Percentiles rank a stretch among this genome's conserved stretches.
These are phyloP conservation scores for Alauda arvensis DNA, from an alignment of 2,797 vertebrate genomes.

Conservation along the genomic window DNA sequence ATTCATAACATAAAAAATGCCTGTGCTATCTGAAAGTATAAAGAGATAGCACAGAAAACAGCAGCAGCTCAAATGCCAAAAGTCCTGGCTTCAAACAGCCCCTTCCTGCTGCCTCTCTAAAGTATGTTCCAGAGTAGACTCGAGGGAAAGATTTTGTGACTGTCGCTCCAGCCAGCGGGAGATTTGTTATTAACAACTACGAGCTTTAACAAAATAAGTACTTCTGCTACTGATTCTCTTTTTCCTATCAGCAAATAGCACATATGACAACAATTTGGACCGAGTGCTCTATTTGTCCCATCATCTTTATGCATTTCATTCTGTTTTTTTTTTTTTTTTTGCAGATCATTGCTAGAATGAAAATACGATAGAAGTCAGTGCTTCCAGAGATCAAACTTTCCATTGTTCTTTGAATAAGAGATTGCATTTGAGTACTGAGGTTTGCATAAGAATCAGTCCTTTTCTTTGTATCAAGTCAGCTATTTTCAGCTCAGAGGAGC, in stretches of 20 bases:
- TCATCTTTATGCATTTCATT: slow-evolving; percentile 28
- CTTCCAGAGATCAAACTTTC: slow-evolving; percentile 59
- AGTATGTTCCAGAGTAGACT: not conserved
- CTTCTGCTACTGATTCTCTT: not conserved
- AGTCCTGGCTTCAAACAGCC: not conserved
- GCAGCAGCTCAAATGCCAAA: not conserved
- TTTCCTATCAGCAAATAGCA: not conserved
- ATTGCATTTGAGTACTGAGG: slow-evolving; percentile 34
- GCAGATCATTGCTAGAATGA: not conserved
- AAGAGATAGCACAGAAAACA: not conserved
- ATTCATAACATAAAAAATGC: not conserved
- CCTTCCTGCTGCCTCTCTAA: not conserved
- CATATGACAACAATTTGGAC: not conserved
- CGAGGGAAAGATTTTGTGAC: not conserved
- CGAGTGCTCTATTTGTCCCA: not conserved
- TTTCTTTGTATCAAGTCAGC: slow-evolving; percentile 54
- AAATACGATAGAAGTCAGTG: slow-evolving; percentile 14
- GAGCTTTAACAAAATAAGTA: not conserved
- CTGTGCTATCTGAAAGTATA: not conserved
- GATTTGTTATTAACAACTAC: not conserved
- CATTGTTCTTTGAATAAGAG: slow-evolving; percentile 62
- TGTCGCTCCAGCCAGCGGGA: not conserved
- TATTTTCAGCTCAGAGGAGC: slow-evolving; percentile 68
- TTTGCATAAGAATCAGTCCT: slow-evolving; percentile 70
- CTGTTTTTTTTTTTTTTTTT: not conserved